Evolutionary conservation across 2,888 invertebrate species (phyloP).

Genomic region (Oxycera nigricornis): DNA sequence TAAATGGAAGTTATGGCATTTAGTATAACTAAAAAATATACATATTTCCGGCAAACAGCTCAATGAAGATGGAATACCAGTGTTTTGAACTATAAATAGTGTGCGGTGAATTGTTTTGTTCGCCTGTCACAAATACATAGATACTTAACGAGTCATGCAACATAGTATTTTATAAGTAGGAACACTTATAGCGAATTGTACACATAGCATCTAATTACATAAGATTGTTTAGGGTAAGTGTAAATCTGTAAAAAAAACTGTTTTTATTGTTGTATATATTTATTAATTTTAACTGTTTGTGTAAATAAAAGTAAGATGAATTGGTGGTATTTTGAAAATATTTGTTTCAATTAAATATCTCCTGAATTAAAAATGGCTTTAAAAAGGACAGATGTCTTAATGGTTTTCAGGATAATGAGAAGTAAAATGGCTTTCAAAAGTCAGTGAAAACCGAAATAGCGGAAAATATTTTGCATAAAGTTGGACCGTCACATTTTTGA

Average conservation of each 20-base stretch:
- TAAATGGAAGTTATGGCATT: constrained; percentile 19
- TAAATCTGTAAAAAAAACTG: constrained; percentile 26
- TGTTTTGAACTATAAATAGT: neutral
- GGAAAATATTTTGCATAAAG: too few species aligned
- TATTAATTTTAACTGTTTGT: constrained; percentile 21
- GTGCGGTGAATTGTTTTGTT: neutral
- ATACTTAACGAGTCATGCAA: too few species aligned
- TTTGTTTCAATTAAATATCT: neutral
- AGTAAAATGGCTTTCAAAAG: too few species aligned
- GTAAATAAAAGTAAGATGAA: constrained; percentile 8
- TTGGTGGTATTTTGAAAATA: constrained; percentile 10
- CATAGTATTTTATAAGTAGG: too few species aligned
- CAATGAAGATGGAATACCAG: neutral
- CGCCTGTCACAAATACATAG: neutral
- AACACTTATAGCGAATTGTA: too few species aligned
- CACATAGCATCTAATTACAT: neutral
- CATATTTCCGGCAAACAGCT: neutral
- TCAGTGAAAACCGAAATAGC: too few species aligned
- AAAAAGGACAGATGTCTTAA: too few species aligned
- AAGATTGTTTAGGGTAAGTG: constrained; percentile 1
- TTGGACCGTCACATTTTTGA: too few species aligned
- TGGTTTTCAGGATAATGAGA: too few species aligned
- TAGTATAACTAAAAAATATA: neutral
- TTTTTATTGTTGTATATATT: constrained; percentile 28
- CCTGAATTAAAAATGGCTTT: too few species aligned